These are phyloP conservation scores for Amphiprion clarkii DNA, from an alignment of 2,797 vertebrate genomes.

Conservation along the genomic window DNA sequence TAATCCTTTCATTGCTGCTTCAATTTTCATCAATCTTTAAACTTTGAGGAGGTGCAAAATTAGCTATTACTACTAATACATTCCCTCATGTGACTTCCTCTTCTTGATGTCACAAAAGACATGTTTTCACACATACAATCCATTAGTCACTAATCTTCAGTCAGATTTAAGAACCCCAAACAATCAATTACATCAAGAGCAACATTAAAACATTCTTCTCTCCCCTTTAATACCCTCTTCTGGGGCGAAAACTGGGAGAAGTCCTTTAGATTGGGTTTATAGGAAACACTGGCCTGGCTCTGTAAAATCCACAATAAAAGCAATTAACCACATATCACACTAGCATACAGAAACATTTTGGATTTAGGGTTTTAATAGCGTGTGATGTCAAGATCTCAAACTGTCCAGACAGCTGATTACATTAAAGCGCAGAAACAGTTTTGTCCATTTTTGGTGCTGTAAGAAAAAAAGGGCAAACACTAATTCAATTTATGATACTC, in stretches of 20 bases:
- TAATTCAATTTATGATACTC: slow-evolving; percentile 81
- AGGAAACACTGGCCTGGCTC: slow-evolving; percentile 67
- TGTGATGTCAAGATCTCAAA: slow-evolving; percentile 70
- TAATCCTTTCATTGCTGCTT: neutral
- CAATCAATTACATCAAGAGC: slow-evolving; percentile 67
- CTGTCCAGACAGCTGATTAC: slow-evolving; percentile 73
- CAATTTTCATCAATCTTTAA: neutral
- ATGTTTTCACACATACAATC: slow-evolving; percentile 37
- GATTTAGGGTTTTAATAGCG: slow-evolving; percentile 57
- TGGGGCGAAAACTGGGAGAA: slow-evolving; percentile 62
- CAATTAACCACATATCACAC: slow-evolving; percentile 76
- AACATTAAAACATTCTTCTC: slow-evolving; percentile 59
- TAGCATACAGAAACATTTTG: slow-evolving; percentile 56
- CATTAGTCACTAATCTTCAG: slow-evolving; percentile 40
- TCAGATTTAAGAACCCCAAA: slow-evolving; percentile 57
- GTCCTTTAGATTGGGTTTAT: slow-evolving; percentile 63
- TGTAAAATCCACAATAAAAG: slow-evolving; percentile 73
- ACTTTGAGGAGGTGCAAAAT: neutral
- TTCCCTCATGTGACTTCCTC: neutral
- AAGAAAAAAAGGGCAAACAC: slow-evolving; percentile 75
- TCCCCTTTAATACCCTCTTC: slow-evolving; percentile 51
- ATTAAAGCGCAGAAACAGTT: slow-evolving; percentile 75
- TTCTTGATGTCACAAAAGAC: slow-evolving; percentile 14
- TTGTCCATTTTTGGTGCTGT: slow-evolving; percentile 85
- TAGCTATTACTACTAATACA: neutral